Base-by-base conservation (phyloP, 2,113 vertebrate genomes). In the Carettochelys insculpta region DNA sequence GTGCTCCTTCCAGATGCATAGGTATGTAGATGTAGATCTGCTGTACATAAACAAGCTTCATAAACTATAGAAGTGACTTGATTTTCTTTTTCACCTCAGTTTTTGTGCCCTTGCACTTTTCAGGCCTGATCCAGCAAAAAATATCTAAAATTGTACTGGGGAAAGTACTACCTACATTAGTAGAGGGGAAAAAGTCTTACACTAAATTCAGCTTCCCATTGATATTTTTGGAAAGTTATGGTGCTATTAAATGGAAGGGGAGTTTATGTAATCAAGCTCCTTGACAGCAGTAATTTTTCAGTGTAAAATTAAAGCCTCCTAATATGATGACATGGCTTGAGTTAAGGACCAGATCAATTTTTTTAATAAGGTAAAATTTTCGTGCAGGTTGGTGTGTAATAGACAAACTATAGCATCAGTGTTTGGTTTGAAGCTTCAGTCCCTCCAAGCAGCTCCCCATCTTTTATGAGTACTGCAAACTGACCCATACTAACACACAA, bases 1-100 rank as follows among this genome's bases (percentile, higher is more conserved):
- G 61, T 6, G n/a, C 3, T 20, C 6, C 11, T 68, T 68, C 68
- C 11, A 5, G 24, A 31, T 80, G 17, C 0, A 0, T 2, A 14
- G 45, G 1, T 2, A 2, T 24, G 43, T 8, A 22, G 25, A 34
- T 5, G 7, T 2, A 25, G 17, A 4, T 1, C 34, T 75, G 43
- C 29, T 16, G 38, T 80, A 61, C 81, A 58, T 86, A 24, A 14
- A 5, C 3, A 20, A 79, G 20, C 38, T n/a, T 68, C n/a, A 38
- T 16, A 68, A 68, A 34, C 19, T n/a, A 22, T 68, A 68, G 65
- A n/a, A 68, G n/a, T n/a, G n/a, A 68, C 38, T 22, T 85, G 27
- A 17, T 25, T 77, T 27, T 9, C 3, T 20, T 75, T 19, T 77
- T 5, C 8, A 5, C 43, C 45, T 61, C 34, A 43, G 50, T 51